Conservation (phyloP, 2,797 vertebrate species). For the Paedocypris micromegethes region DNA sequence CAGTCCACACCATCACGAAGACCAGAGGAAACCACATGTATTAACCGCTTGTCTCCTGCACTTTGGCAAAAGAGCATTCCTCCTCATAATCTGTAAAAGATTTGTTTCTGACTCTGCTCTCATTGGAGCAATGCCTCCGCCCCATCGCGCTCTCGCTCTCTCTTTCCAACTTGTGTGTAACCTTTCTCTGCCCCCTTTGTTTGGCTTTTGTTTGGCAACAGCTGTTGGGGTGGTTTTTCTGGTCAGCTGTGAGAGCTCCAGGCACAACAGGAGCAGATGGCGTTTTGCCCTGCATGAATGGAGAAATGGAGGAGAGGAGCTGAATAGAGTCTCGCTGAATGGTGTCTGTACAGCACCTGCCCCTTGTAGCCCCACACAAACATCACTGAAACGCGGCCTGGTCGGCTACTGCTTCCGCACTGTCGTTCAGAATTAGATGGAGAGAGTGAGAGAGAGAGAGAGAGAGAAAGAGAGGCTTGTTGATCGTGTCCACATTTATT, state of each 20-base stretch:
- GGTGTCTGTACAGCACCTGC: conserved; percentile 99
- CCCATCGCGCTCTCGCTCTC: conserved; percentile 41
- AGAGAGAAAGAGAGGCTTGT: conserved; percentile 49
- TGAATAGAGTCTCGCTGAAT: conserved; percentile 98
- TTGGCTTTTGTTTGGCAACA: conserved; percentile 98
- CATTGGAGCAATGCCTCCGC: conserved; percentile 16
- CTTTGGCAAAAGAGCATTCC: conserved; percentile 23
- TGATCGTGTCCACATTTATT: conserved; percentile 90
- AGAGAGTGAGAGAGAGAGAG: conserved; percentile 32
- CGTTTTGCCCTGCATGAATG: conserved; percentile 99
- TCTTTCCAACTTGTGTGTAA: conserved; percentile 79
- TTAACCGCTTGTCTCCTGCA: conserved; percentile 25
- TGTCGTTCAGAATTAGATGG: conserved; percentile 50
- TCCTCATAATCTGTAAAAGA: conserved; percentile 30
- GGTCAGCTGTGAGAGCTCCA: conserved; percentile 99
- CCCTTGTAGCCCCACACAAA: conserved; percentile 80
- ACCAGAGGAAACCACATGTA: conserved; percentile 17
- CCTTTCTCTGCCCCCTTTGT: conserved; percentile 89
- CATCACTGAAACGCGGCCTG: conserved; percentile 77
- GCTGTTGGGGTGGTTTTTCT: conserved; percentile 94
- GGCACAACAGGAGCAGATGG: conserved; percentile 99
- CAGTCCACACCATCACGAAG: conserved; percentile 27
- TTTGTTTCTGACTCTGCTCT: conserved; percentile 33
- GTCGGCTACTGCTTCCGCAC: conserved; percentile 70
- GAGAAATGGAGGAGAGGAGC: conserved; percentile 86